Evolutionary conservation across 2,888 invertebrate species (phyloP).

Genomic region (Mythimna loreyi): DNA sequence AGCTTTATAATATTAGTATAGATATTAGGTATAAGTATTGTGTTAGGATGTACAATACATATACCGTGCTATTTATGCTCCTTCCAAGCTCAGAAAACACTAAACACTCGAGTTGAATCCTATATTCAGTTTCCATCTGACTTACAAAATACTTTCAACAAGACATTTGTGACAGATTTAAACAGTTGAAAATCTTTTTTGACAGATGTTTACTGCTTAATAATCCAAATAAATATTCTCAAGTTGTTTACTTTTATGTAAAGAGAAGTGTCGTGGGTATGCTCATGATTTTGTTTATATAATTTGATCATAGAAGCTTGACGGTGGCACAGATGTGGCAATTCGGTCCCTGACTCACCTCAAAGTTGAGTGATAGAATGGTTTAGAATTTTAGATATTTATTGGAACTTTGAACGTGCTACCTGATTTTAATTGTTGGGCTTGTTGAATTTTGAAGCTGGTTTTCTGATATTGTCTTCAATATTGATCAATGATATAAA

Average conservation of each 20-base stretch:
- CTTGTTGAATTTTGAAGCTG: not conserved
- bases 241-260: slow-evolving; percentile 79
- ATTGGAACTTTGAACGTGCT: slow-evolving; percentile 7
- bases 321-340: slow-evolving; percentile 42
- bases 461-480: not conserved
- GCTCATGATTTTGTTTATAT: slow-evolving; percentile 70
- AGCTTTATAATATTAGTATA: too few species aligned
- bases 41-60: not conserved
- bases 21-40: not conserved
- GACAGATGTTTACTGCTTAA: slow-evolving; percentile 82
- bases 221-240: slow-evolving; percentile 81
- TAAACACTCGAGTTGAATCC: slow-evolving; percentile 8
- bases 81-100: slow-evolving; percentile 26
- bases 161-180: slow-evolving; percentile 69
- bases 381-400: slow-evolving; percentile 33
- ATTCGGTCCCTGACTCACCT: slow-evolving; percentile 5
- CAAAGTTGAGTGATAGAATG: slow-evolving; percentile 41
- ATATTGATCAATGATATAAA: not conserved
- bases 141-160: slow-evolving; percentile 28
- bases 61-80: not conserved
- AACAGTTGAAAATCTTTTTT: slow-evolving; percentile 77
- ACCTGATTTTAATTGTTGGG: slow-evolving; percentile 4
- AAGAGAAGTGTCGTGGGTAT: slow-evolving; percentile 68
- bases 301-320: slow-evolving; percentile 66
- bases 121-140: slow-evolving; percentile 29